Evolutionary conservation across 2,113 vertebrate species (phyloP).

Genomic region (Hypocryptadius cinnamomeus): DNA sequence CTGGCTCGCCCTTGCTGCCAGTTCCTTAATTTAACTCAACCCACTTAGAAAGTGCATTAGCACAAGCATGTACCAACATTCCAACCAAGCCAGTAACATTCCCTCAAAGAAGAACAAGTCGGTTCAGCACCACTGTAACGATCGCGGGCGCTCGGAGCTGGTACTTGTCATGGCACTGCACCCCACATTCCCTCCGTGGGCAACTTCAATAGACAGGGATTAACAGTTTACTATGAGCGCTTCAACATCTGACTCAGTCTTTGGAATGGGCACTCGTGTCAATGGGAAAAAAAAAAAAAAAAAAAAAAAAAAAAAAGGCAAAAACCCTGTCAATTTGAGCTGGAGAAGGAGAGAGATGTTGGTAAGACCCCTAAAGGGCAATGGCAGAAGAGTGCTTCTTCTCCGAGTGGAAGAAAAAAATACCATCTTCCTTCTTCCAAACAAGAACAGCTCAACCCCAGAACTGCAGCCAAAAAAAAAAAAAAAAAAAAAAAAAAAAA

Average conservation of each 20-base stretch:
- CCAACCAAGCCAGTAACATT: not conserved
- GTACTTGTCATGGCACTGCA: slow-evolving; percentile 41
- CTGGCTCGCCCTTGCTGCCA: not conserved
- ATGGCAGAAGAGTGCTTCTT: not conserved
- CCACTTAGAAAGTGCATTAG: not conserved
- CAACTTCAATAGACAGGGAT: not conserved
- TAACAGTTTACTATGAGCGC: not conserved
- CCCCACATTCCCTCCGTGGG: not conserved
- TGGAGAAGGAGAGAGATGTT: not conserved
- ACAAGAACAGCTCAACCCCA: not conserved
- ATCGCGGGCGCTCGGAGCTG: not conserved
- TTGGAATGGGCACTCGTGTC: not conserved
- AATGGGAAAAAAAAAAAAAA: not conserved
- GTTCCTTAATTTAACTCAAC: slow-evolving; percentile 27
- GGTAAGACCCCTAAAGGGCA: not conserved
- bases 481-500: not conserved
- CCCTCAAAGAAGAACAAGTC: slow-evolving; percentile 20
- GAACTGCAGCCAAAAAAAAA: not conserved
- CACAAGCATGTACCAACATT: slow-evolving; percentile 13
- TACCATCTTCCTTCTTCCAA: not conserved
- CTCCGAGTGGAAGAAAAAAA: not conserved
- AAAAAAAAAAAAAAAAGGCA: not conserved
- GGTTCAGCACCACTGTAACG: not conserved
- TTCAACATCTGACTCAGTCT: not conserved
- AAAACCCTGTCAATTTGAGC: not conserved